phyloP scores from a whole-genome alignment of 1,140 invertebrate species.

The Bombyx mori region ASM3026992v2 NC_085134.1:5729001-5729500 shows the following conservation, averaged over 20 bases:
- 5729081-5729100: no score
- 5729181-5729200: background rate
- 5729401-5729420: conserved; percentile 14
- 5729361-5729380: conserved; percentile 59
- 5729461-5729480: background rate
- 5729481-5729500: conserved; percentile 7
- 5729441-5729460: conserved; percentile 23
- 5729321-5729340: conserved; percentile 47
- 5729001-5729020: no score
- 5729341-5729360: conserved; percentile 55
- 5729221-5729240: conserved; percentile 57
- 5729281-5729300: conserved; percentile 26
- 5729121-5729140: no score
- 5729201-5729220: conserved; percentile 30
- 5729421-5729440: conserved; percentile 48
- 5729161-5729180: no score
- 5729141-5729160: no score
- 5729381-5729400: conserved; percentile 18
- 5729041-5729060: no score
- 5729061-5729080: no score
- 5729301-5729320: conserved; percentile 55
- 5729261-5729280: background rate
- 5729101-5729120: no score
- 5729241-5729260: conserved; percentile 21
- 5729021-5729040: no score